Evolutionary conservation across 2,797 vertebrate species (phyloP).

Genomic region (Poliocrania exsul): DNA sequence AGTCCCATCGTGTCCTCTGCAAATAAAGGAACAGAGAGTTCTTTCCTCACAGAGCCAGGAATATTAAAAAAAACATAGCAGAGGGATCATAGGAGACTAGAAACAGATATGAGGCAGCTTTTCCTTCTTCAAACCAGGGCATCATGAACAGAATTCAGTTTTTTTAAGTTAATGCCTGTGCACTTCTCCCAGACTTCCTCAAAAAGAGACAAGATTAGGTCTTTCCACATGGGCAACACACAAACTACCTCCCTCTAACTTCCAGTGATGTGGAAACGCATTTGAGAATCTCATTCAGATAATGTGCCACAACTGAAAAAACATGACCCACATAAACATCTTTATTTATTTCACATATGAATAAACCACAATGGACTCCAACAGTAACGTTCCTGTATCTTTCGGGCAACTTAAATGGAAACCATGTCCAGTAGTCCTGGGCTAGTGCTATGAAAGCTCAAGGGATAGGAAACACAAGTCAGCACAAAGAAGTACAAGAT

Average conservation of each 20-base stretch:
- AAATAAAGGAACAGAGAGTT: neutral
- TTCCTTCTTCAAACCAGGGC: neutral
- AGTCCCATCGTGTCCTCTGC: neutral
- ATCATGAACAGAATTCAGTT: neutral
- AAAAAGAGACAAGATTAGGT: neutral
- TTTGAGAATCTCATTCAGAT: neutral
- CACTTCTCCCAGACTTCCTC: neutral
- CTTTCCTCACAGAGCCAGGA: neutral
- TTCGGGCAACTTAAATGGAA: conserved; percentile 30
- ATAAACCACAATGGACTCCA: neutral
- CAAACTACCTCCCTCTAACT: neutral
- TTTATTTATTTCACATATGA: neutral
- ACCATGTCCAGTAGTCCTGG: neutral
- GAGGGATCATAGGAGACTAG: neutral
- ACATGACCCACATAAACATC: neutral
- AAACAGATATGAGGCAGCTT: neutral
- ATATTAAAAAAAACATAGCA: neutral
- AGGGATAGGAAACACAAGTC: neutral
- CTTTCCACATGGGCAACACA: neutral
- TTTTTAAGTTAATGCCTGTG: neutral
- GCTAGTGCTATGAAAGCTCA: neutral
- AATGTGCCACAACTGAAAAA: neutral
- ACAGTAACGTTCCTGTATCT: neutral
- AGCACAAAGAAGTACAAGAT: neutral
- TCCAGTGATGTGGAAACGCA: neutral